These are phyloP conservation scores for Cyclura pinguis DNA, from an alignment of 2,797 vertebrate genomes.

Conservation along the genomic window DNA sequence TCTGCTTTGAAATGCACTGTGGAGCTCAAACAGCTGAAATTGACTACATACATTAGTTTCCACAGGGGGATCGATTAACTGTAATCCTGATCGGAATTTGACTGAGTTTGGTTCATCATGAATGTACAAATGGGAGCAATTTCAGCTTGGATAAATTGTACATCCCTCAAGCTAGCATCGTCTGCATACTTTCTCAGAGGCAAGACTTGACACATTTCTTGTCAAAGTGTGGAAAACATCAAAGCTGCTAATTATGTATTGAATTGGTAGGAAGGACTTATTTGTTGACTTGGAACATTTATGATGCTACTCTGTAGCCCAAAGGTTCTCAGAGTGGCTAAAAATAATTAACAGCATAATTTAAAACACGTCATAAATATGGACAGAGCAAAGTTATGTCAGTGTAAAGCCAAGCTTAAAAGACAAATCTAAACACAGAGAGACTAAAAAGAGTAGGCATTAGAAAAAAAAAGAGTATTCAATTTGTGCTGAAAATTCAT, in stretches of 20 bases:
- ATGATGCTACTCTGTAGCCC: background rate
- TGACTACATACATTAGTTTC: constrained; percentile 47
- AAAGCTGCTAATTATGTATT: background rate
- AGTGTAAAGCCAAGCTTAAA: background rate
- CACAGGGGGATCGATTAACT: constrained; percentile 33
- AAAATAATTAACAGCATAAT: constrained; percentile 8
- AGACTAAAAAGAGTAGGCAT: background rate
- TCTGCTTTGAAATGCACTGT: constrained; percentile 55
- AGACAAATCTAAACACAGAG: background rate
- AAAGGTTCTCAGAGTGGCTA: background rate
- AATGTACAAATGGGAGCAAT: constrained; percentile 27
- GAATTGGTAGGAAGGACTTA: background rate
- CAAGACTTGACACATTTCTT: background rate
- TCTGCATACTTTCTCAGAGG: background rate
- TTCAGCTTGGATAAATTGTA: background rate
- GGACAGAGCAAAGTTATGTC: no score
- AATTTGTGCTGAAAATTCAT: background rate
- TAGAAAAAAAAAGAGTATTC: background rate
- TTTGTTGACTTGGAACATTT: background rate
- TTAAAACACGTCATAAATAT: background rate
- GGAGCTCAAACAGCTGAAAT: constrained; percentile 10
- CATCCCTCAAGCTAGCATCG: background rate
- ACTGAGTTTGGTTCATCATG: background rate
- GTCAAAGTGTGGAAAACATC: background rate
- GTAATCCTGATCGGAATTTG: constrained; percentile 27